A percentile compares a stretch with the other conserved stretches of the same genome.
phyloP scores from a whole-genome alignment of 2,113 vertebrate species.

The western clawed frog (Xenopus tropicalis) region DNA sequence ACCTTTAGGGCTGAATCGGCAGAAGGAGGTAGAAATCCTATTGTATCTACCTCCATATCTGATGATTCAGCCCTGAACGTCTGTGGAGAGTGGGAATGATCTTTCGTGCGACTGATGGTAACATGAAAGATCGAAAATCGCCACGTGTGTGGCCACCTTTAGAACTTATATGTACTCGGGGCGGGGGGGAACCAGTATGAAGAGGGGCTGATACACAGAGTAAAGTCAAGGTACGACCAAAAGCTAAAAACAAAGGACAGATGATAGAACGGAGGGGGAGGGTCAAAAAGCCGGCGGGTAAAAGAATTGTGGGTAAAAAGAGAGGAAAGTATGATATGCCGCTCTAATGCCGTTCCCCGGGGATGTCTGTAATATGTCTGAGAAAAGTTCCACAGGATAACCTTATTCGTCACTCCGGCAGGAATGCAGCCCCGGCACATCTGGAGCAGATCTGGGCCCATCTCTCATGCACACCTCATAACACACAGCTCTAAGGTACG shows the following conservation, averaged over 20 bases:
- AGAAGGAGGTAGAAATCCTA: too few relatives aligned
- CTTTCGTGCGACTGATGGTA: too few relatives aligned
- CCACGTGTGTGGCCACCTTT: too few relatives aligned
- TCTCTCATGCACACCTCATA: background rate
- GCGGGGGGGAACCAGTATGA: too few relatives aligned
- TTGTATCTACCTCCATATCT: too few relatives aligned
- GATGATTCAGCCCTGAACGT: too few relatives aligned
- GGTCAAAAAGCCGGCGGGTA: background rate
- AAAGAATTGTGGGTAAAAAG: background rate
- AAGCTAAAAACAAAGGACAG: conserved; percentile 6
- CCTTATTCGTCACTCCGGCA: background rate
- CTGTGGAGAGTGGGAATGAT: too few relatives aligned
- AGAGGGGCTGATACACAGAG: too few relatives aligned
- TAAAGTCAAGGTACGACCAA: background rate
- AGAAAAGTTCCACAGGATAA: background rate
- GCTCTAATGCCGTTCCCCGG: too few relatives aligned
- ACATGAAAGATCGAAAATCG: too few relatives aligned
- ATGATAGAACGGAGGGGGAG: conserved; percentile 1
- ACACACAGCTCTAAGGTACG: background rate
- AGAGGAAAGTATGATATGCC: background rate
- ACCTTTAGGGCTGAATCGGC: too few relatives aligned
- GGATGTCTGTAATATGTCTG: background rate
- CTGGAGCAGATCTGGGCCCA: background rate
- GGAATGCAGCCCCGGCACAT: background rate
- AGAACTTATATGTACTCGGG: too few relatives aligned